Percentiles rank a stretch among this genome's conserved stretches.
Evolutionary conservation across 1,140 invertebrate species (phyloP).

Genomic region (Pantala flavescens): DNA sequence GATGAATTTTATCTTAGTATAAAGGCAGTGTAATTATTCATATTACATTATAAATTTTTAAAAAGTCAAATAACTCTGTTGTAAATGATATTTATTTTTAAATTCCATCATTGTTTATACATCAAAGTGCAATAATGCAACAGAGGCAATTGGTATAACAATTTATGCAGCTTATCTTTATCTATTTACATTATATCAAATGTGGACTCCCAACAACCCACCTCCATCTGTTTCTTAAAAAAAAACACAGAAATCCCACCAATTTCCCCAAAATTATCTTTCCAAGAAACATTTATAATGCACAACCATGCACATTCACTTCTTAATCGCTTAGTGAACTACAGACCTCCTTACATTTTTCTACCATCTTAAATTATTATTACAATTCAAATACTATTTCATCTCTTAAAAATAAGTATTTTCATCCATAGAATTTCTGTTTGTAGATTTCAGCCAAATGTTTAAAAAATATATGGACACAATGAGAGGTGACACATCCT

Average conservation of each 20-base stretch:
- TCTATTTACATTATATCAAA: constrained; percentile 8
- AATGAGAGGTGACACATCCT: too few relatives aligned
- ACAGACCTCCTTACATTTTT: not conserved
- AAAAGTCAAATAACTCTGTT: not conserved
- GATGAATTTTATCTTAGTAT: too few relatives aligned
- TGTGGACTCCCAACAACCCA: constrained; percentile 7
- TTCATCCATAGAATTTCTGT: not conserved
- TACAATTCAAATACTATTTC: not conserved
- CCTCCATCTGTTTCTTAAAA: not conserved
- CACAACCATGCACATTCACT: constrained; percentile 4
- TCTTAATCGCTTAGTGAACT: not conserved
- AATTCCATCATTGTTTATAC: not conserved
- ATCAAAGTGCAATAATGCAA: constrained; percentile 7
- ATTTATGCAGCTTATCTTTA: constrained; percentile 10
- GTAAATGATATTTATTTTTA: constrained; percentile 5
- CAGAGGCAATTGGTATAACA: constrained; percentile 5
- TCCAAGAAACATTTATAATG: constrained; percentile 1
- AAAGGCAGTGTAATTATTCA: too few relatives aligned
- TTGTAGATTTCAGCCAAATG: not conserved
- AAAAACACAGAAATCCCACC: constrained; percentile 9
- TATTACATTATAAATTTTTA: too few relatives aligned
- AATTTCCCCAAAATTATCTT: constrained; percentile 2
- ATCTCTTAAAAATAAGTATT: constrained; percentile 2
- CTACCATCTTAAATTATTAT: not conserved
- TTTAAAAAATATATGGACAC: not conserved